These are phyloP conservation scores for Mastomys natalensis DNA, from an alignment of 2,113 vertebrate species.

Conservation along the genomic window DNA sequence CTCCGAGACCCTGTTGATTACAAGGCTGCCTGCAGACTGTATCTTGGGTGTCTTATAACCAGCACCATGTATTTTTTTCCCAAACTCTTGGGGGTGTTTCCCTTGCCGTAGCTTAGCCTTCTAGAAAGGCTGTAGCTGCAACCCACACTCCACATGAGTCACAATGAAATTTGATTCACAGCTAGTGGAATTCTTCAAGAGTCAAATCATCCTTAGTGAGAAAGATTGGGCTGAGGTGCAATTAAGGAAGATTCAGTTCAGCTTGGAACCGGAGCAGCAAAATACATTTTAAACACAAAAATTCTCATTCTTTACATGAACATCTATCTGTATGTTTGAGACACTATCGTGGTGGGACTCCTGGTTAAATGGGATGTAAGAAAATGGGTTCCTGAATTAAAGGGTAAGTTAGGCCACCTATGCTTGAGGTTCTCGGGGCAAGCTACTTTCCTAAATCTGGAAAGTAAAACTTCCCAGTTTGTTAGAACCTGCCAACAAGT, in stretches of 20 bases:
- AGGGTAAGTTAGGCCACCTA: not conserved
- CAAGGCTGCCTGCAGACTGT: slow-evolving; percentile 49
- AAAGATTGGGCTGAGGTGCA: slow-evolving; percentile 49
- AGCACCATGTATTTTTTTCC: slow-evolving; percentile 32
- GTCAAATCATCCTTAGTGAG: slow-evolving; percentile 68
- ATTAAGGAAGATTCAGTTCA: slow-evolving; percentile 41
- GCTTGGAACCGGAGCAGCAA: slow-evolving; percentile 46
- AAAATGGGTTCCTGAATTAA: not conserved
- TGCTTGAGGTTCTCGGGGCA: not conserved
- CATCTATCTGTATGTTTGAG: not conserved
- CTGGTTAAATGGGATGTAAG: slow-evolving; percentile 33
- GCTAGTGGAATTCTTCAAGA: slow-evolving; percentile 65
- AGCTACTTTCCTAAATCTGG: not conserved
- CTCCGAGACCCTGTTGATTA: slow-evolving; percentile 16
- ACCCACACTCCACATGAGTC: slow-evolving; percentile 77
- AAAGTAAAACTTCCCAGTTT: not conserved
- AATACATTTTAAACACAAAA: not conserved
- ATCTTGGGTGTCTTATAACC: slow-evolving; percentile 63
- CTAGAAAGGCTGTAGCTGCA: slow-evolving; percentile 71
- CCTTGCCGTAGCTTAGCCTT: slow-evolving; percentile 75
- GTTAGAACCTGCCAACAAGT: not conserved
- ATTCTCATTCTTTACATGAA: not conserved
- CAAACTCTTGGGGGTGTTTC: slow-evolving; percentile 71
- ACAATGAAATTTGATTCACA: slow-evolving; percentile 69
- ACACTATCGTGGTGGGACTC: not conserved